phyloP scores from a whole-genome alignment of 2,888 invertebrate species.

The Barypeithes pellucidus region DNA sequence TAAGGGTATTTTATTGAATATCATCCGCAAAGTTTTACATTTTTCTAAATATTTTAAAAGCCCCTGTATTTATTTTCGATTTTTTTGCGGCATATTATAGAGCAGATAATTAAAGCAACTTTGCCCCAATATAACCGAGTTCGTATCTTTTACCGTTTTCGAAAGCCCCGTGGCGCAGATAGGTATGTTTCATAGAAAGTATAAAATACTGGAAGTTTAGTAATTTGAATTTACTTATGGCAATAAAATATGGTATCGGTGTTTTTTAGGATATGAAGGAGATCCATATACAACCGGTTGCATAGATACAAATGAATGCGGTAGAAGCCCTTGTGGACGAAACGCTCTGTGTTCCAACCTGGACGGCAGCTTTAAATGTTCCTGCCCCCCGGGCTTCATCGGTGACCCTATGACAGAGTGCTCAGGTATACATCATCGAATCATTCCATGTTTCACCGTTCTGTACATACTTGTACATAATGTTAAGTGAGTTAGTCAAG shows the following conservation, averaged over 20 bases:
- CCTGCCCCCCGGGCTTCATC: slow-evolving; percentile 87
- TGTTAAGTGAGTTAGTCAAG: slow-evolving; percentile 41
- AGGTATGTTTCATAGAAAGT: too few relatives aligned
- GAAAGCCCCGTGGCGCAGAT: too few relatives aligned
- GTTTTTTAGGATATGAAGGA: slow-evolving; percentile 75
- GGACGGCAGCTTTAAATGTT: slow-evolving; percentile 85
- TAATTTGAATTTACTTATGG: too few relatives aligned
- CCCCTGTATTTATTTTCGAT: too few relatives aligned
- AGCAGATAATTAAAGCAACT: too few relatives aligned
- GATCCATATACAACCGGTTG: slow-evolving; percentile 83
- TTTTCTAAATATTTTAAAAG: too few relatives aligned
- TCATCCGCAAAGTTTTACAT: too few relatives aligned
- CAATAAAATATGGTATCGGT: neutral
- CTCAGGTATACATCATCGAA: slow-evolving; percentile 74
- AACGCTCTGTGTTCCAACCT: slow-evolving; percentile 86
- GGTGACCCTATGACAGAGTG: slow-evolving; percentile 86
- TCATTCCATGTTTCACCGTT: slow-evolving; percentile 26
- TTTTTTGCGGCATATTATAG: too few relatives aligned
- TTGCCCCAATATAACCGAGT: too few relatives aligned
- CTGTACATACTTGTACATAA: slow-evolving; percentile 58
- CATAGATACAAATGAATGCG: slow-evolving; percentile 83
- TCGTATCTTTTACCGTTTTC: too few relatives aligned
- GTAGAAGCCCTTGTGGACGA: slow-evolving; percentile 80
- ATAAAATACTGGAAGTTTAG: too few relatives aligned
- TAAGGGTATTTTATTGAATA: too few relatives aligned